Conservation (phyloP, 2,113 vertebrate species). For the Tiliqua scincoides region DNA sequence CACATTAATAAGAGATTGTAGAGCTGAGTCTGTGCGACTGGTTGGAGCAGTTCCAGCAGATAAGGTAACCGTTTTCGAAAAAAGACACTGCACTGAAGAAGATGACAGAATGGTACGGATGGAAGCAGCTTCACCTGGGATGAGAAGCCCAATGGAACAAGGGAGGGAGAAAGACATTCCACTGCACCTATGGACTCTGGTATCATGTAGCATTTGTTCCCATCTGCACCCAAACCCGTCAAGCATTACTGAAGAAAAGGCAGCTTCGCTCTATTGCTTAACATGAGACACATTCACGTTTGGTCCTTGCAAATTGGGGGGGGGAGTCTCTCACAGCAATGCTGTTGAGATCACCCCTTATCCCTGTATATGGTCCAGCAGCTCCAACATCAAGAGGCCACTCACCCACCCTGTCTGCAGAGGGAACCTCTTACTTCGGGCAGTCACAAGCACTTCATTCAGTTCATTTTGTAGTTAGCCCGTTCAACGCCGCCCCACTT, state of each 20-base stretch:
- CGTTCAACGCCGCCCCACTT: constrained; percentile 40
- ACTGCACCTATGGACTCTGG: not conserved
- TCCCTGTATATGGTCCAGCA: constrained; percentile 37
- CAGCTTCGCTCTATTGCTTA: constrained; percentile 33
- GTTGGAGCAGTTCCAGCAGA: not conserved
- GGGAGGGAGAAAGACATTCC: not conserved
- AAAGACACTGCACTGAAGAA: constrained; percentile 1
- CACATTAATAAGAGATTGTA: constrained; percentile 12
- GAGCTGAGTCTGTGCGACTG: not conserved
- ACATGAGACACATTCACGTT: constrained; percentile 8
- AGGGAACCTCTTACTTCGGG: constrained; percentile 3
- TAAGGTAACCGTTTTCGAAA: not conserved
- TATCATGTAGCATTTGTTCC: not conserved
- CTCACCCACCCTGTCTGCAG: not conserved
- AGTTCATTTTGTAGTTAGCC: constrained; percentile 47
- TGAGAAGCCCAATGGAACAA: not conserved
- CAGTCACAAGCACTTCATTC: constrained; percentile 28
- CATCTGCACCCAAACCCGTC: not conserved
- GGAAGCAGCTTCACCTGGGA: not conserved
- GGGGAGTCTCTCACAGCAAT: not conserved
- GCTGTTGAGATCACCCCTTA: constrained; percentile 1
- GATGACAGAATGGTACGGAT: not conserved
- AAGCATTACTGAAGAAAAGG: not conserved
- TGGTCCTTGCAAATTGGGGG: not conserved
- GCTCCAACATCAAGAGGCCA: not conserved